phyloP scores from a whole-genome alignment of 2,888 invertebrate species.

The Drosophila parthenogenetica region DNA sequence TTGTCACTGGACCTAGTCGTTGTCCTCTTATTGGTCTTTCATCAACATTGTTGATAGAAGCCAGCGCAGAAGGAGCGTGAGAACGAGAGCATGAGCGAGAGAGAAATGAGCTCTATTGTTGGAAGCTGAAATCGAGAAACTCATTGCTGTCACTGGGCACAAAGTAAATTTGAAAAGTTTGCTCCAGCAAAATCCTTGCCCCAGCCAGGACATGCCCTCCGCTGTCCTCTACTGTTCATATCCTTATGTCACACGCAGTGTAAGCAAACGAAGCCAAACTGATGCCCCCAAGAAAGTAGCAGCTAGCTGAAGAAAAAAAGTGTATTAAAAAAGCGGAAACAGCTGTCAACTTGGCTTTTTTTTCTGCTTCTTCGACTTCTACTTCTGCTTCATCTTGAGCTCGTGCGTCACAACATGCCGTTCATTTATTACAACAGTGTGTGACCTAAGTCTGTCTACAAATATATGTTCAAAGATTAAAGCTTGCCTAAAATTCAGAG shows the following conservation, averaged over 20 bases:
- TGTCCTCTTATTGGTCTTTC: conserved; percentile 72
- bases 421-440: conserved; percentile 70
- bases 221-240: not conserved
- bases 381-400: conserved; percentile 10
- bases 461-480: not conserved
- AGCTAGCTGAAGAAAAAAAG: conserved; percentile 50
- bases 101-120: conserved; percentile 43
- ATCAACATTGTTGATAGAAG: conserved; percentile 57
- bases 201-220: conserved; percentile 21
- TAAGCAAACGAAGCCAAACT: conserved; percentile 58
- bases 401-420: conserved; percentile 63
- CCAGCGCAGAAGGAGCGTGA: not conserved
- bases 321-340: conserved; percentile 80
- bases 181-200: conserved; percentile 63
- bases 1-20: conserved; percentile 32
- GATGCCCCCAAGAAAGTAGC: conserved; percentile 44
- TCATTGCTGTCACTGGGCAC: conserved; percentile 76
- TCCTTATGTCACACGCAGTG: conserved; percentile 64
- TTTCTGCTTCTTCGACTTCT: conserved; percentile 3
- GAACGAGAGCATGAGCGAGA: no score
- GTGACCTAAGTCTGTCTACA: not conserved
- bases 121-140: conserved; percentile 70
- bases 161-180: conserved; percentile 82
- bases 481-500: no score
- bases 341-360: conserved; percentile 70